A percentile compares a stretch with the other conserved stretches of the same genome.
phyloP scores from a whole-genome alignment of 2,888 invertebrate genomes.

The Aphidius colemani region DNA sequence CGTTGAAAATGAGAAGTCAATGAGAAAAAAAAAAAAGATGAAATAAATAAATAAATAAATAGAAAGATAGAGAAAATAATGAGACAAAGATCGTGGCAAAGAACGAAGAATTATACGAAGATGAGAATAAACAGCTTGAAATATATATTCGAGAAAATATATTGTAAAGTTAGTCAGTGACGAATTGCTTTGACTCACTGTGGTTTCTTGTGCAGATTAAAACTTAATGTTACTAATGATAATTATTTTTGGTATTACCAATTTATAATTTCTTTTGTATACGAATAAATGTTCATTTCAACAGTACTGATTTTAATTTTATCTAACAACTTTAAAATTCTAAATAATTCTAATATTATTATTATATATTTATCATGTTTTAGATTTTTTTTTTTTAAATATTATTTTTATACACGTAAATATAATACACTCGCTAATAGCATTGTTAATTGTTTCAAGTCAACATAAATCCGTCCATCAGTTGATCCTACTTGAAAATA shows the following conservation, averaged over 20 bases:
- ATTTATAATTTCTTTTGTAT: no score
- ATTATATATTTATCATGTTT: neutral
- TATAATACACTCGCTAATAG: slow-evolving; percentile 40
- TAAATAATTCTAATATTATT: no score
- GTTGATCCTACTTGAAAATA: slow-evolving; percentile 36
- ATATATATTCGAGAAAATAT: neutral
- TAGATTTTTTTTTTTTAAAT: neutral
- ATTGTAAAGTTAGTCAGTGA: slow-evolving; percentile 18
- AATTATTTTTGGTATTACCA: slow-evolving; percentile 3
- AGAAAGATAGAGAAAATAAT: slow-evolving; percentile 1
- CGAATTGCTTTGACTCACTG: slow-evolving; percentile 25
- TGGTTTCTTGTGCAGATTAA: neutral
- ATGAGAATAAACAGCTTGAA: slow-evolving; percentile 28
- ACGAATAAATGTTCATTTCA: no score
- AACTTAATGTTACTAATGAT: neutral
- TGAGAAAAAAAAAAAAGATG: neutral
- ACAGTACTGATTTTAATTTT: no score
- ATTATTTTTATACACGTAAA: neutral
- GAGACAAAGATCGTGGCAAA: slow-evolving; percentile 14
- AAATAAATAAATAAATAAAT: slow-evolving; percentile 13
- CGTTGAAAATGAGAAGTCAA: neutral
- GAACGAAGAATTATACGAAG: neutral
- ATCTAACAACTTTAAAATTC: no score
- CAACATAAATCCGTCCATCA: slow-evolving; percentile 39
- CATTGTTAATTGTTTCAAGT: slow-evolving; percentile 49